Percentiles rank a stretch among this genome's conserved stretches.
Evolutionary conservation across 2,797 vertebrate genomes (phyloP).

Genomic region (Ceyx erithaca): DNA sequence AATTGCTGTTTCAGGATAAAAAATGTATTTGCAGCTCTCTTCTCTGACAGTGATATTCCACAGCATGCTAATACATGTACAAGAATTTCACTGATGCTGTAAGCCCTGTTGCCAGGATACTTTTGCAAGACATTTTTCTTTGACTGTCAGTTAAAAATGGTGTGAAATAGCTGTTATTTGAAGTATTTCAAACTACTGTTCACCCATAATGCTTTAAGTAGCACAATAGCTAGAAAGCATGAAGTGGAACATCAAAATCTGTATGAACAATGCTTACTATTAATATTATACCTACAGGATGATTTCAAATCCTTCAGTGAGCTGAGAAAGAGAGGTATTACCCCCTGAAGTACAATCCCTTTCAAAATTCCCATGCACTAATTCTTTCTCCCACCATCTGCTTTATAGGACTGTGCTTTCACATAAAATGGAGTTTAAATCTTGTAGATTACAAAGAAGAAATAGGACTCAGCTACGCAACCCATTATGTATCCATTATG

Average conservation of each 20-base stretch:
- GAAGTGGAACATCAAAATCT: slow-evolving; percentile 42
- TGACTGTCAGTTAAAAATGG: slow-evolving; percentile 57
- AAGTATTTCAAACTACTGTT: slow-evolving; percentile 53
- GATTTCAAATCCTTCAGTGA: slow-evolving; percentile 1
- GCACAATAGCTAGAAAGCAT: slow-evolving; percentile 28
- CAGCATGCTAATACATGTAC: slow-evolving; percentile 37
- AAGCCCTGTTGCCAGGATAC: slow-evolving; percentile 70
- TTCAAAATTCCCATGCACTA: slow-evolving; percentile 6
- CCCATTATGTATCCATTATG: not conserved
- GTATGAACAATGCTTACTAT: slow-evolving; percentile 57
- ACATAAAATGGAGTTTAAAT: not conserved
- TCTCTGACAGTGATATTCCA: not conserved
- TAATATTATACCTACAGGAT: slow-evolving; percentile 38
- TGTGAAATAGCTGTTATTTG: slow-evolving; percentile 66
- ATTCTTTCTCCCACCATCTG: slow-evolving; percentile 14
- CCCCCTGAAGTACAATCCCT: not conserved
- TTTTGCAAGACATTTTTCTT: slow-evolving; percentile 58
- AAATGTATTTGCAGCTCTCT: slow-evolving; percentile 36
- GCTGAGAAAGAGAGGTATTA: not conserved
- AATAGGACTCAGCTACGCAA: not conserved
- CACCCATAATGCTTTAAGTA: slow-evolving; percentile 34
- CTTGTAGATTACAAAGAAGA: not conserved
- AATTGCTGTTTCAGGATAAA: slow-evolving; percentile 15
- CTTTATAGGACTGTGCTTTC: not conserved
- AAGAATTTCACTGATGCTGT: slow-evolving; percentile 30